Evolutionary conservation across 2,797 vertebrate genomes (phyloP).

Genomic region (Sylvia borin): DNA sequence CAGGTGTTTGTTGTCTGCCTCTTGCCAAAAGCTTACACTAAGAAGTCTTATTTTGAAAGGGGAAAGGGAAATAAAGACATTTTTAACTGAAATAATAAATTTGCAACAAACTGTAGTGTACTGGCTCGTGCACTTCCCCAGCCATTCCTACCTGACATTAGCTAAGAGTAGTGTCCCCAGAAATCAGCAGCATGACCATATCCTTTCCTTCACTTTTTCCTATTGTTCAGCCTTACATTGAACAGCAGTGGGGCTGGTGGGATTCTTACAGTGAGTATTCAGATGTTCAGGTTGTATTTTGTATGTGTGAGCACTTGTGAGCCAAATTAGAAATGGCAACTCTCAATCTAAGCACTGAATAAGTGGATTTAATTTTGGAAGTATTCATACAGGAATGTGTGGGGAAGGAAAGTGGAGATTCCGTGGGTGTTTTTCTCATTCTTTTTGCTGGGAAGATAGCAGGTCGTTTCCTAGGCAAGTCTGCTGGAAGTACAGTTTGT

Average conservation of each 20-base stretch:
- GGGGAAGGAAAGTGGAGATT: not conserved
- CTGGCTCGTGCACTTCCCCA: not conserved
- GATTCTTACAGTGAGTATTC: not conserved
- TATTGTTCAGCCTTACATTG: not conserved
- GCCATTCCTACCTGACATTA: not conserved
- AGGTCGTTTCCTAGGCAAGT: not conserved
- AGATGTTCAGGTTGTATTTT: not conserved
- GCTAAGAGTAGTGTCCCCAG: not conserved
- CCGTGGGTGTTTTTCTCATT: rapidly evolving
- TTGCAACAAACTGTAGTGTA: not conserved
- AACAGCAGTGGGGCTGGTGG: not conserved
- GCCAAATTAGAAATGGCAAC: not conserved
- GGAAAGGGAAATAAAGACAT: not conserved
- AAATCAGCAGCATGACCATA: not conserved
- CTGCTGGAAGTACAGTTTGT: not conserved
- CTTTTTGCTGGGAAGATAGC: not conserved
- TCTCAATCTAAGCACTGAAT: not conserved
- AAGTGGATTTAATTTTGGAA: not conserved
- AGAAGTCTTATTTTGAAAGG: not conserved
- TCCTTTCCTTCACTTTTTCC: not conserved
- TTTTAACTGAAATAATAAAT: not conserved
- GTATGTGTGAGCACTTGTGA: not conserved
- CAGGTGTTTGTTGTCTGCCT: not conserved
- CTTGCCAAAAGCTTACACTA: not conserved
- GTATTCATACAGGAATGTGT: not conserved